Conservation (phyloP, 1,140 invertebrate genomes). For the Agrypnia vestita region DNA sequence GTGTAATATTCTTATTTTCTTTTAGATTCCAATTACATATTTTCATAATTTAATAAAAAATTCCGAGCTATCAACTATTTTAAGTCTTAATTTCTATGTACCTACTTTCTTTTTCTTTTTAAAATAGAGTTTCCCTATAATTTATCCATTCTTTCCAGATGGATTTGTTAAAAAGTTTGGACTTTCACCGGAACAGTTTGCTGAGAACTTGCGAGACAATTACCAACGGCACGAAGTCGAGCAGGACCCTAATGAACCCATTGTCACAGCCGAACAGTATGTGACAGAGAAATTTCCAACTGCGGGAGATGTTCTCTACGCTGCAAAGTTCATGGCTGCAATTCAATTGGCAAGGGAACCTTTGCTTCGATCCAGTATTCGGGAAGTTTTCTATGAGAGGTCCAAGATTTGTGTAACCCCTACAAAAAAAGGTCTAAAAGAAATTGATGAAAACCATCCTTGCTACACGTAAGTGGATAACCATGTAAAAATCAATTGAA, state of each 20-base stretch:
- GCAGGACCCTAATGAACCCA: slow-evolving; percentile 87
- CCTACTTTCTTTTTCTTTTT: no score
- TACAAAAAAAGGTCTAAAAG: slow-evolving; percentile 93
- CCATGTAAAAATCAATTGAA: no score
- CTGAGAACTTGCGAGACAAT: slow-evolving; percentile 96
- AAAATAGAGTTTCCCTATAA: not conserved
- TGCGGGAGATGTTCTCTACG: slow-evolving; percentile 87
- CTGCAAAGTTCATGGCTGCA: slow-evolving; percentile 94
- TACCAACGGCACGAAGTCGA: slow-evolving; percentile 98
- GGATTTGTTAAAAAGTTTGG: slow-evolving; percentile 94
- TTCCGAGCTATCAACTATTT: no score
- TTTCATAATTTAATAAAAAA: no score
- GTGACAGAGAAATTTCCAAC: slow-evolving; percentile 70
- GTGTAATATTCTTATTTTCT: no score
- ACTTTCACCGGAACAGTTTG: slow-evolving; percentile 95
- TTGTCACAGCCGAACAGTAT: slow-evolving; percentile 86
- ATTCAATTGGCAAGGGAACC: slow-evolving; percentile 95
- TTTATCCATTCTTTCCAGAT: slow-evolving; percentile 66
- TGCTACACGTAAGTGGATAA: slow-evolving; percentile 76
- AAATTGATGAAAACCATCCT: slow-evolving; percentile 94
- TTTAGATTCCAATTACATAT: no score
- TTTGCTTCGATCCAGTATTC: slow-evolving; percentile 86
- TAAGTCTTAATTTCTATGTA: no score
- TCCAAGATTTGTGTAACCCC: slow-evolving; percentile 88
- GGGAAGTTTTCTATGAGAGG: slow-evolving; percentile 93